Evolutionary conservation across 53 echinoderm and acorn worm genomes (phyloP).

Genomic region (Astropecten irregularis): DNA sequence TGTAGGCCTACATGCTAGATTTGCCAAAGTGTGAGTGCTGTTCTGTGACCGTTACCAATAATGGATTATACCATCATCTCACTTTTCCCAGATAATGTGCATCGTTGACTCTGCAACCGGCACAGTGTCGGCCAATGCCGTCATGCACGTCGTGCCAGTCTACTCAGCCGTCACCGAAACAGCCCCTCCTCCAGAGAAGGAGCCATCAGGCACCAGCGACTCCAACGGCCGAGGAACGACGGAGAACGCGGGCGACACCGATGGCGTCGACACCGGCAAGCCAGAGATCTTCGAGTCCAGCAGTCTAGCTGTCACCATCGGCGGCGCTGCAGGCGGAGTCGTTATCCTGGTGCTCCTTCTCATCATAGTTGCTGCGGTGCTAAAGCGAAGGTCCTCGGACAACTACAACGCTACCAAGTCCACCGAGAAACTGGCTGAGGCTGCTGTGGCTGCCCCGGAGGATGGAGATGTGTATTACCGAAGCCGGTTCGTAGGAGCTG

Average conservation of each 20-base stretch:
- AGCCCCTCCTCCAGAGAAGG: not conserved
- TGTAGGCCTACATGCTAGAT: no score
- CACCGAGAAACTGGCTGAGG: slow-evolving; percentile 12
- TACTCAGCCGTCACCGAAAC: slow-evolving; percentile 3
- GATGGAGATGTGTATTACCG: slow-evolving; percentile 71
- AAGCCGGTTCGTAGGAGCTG: slow-evolving; percentile 70
- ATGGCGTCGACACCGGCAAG: not conserved
- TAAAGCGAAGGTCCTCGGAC: not conserved
- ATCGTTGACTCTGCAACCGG: slow-evolving; percentile 46
- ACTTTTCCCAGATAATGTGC: slow-evolving; percentile 20
- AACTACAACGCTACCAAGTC: not conserved
- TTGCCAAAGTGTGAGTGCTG: no score
- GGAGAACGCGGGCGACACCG: not conserved
- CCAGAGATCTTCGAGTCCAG: not conserved
- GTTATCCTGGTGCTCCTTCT: slow-evolving; percentile 27
- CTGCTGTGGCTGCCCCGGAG: slow-evolving; percentile 24
- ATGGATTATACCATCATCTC: no score
- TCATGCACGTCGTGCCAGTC: slow-evolving; percentile 29
- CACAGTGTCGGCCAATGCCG: not conserved
- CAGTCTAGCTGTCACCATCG: slow-evolving; percentile 28
- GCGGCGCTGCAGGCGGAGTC: slow-evolving; percentile 28
- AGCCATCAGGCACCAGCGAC: not conserved
- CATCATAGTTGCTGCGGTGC: slow-evolving; percentile 30
- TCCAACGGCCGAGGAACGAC: not conserved
- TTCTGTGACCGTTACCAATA: no score